Conservation (phyloP, 2,113 vertebrate genomes). For the human (Homo sapiens) region DNA sequence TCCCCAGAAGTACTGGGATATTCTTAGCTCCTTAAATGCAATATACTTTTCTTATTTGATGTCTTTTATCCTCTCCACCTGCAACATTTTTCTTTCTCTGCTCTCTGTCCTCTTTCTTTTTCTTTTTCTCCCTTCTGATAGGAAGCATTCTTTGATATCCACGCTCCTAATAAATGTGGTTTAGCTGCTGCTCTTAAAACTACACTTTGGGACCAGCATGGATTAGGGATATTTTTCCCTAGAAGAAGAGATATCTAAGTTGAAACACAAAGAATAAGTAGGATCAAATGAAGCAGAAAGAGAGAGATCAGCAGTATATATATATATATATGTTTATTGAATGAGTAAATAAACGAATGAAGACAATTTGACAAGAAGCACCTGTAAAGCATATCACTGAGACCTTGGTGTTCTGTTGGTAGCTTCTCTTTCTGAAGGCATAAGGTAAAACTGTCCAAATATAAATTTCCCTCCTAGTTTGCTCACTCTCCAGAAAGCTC, state of each 20-base stretch:
- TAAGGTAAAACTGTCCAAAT: not conserved
- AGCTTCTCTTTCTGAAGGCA: not conserved
- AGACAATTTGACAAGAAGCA: not conserved
- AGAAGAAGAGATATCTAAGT: not conserved
- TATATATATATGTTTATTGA: not conserved
- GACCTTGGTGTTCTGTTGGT: not conserved
- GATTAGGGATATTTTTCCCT: not conserved
- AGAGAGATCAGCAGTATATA: not conserved
- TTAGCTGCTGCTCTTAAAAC: not conserved
- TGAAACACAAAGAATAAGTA: not conserved
- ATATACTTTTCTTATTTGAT: not conserved
- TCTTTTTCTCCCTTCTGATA: not conserved
- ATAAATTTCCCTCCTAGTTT: not conserved
- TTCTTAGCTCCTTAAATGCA: not conserved
- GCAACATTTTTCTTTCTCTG: not conserved
- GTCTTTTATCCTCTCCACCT: not conserved
- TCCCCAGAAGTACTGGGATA: not conserved
- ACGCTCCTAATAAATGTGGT: not conserved
- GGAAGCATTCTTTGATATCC: not conserved
- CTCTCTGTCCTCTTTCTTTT: not conserved
- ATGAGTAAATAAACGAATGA: not conserved
- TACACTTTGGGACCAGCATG: not conserved
- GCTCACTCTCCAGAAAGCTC: not conserved
- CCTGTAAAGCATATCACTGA: not conserved
- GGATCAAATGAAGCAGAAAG: not conserved